A percentile compares a stretch with the other conserved stretches of the same genome.
Conservation (phyloP, 2,113 vertebrate species). For the Argyrosomus japonicus region DNA sequence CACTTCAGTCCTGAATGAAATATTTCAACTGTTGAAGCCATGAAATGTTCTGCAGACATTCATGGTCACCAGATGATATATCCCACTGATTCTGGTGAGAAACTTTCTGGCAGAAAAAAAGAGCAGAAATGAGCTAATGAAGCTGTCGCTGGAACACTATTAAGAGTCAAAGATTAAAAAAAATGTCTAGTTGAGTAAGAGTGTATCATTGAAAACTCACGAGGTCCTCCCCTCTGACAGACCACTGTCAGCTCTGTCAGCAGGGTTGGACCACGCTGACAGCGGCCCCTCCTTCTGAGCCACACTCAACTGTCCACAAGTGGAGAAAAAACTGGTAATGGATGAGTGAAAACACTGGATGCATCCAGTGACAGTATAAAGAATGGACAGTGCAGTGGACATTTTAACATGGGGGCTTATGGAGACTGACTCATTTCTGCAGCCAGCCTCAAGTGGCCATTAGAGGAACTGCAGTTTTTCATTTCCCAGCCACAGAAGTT, state of each 20-base stretch:
- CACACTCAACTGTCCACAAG: neutral
- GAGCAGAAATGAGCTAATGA: neutral
- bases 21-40: neutral
- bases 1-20: neutral
- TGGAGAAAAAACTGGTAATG: neutral
- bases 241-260: constrained; percentile 4
- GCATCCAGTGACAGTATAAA: constrained; percentile 24
- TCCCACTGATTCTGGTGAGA: neutral
- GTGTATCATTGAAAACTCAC: neutral
- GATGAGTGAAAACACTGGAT: constrained; percentile 10
- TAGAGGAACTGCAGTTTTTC: too few species aligned
- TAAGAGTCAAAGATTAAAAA: neutral
- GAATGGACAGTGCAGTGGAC: too few species aligned
- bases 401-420: too few species aligned
- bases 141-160: neutral
- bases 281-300: neutral
- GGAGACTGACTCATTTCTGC: too few species aligned
- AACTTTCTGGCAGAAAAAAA: neutral
- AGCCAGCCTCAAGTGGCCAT: too few species aligned
- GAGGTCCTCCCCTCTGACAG: neutral
- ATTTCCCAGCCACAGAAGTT: too few species aligned
- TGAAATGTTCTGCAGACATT: neutral
- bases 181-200: neutral
- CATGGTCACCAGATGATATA: neutral
- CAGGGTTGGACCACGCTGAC: neutral